Evolutionary conservation across 2,113 vertebrate species (phyloP), one percentile per base, ranked within the genome.

Genomic region (Rhadina sibilatrix): DNA sequence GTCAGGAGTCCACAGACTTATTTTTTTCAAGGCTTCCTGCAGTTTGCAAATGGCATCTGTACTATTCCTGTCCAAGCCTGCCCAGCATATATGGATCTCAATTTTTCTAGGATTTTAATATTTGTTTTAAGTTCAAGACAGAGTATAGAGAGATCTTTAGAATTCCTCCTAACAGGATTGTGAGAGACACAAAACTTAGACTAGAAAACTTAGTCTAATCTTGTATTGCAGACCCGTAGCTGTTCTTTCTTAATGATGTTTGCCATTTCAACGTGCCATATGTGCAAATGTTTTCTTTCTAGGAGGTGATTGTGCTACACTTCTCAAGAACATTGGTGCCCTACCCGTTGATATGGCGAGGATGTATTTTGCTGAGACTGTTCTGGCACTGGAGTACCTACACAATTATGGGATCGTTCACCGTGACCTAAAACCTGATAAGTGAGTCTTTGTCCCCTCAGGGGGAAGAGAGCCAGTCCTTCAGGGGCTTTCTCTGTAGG

Each of bases 371-470:
- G 99, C 99, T 0, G 99, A 99, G 96, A 99, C 99, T 1, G 99
- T 99, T 54, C 97, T 99, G 38, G 99, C 99, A 0, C 91, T 99
- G 95, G 99, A 99, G 74, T 99, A 99, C 88, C 98, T 99, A 25
- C 99, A 99, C 97, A 99, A 99, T 94, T 99, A 99, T 7, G 99
- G 99, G 95, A 99, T 99, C 50, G 99, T 99, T n/a, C 99, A 99
- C 97, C 97, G 99, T 65, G 99, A 99, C 97, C 99, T 99, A 37
- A 99, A 99, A 97, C 99, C 99, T 57, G 99, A 99, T 97, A 99
- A 99, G 99, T 99, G 98, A 93, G 98, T 91, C 35, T 57, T 78
- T 19, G 90, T 22, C n/a, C 50, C 64, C 72, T 93, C 52, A 65
- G 42, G 63, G 24, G 11, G 18, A 37, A 11, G 33, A 50, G 31